phyloP scores from a whole-genome alignment of 2,888 invertebrate species.

The Agapostemon virescens region DNA sequence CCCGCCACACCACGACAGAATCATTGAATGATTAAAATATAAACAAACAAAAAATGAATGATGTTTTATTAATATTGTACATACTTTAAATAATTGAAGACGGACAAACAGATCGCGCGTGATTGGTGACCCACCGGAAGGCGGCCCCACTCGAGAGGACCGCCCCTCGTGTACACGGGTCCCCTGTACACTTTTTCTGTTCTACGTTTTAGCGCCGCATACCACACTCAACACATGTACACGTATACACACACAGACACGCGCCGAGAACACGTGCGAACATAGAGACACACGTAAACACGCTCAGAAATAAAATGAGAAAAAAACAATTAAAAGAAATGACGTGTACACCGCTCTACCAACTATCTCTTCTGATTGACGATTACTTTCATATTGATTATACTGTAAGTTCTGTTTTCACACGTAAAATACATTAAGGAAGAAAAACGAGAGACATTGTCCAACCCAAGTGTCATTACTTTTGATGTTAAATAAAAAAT shows the following conservation, averaged over 20 bases:
- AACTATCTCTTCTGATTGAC: slow-evolving; percentile 76
- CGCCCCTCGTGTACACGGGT: slow-evolving; percentile 60
- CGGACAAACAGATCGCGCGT: slow-evolving; percentile 76
- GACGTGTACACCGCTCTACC: slow-evolving; percentile 71
- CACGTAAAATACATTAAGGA: slow-evolving; percentile 72
- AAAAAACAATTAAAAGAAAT: slow-evolving; percentile 37
- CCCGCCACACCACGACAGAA: slow-evolving; percentile 73
- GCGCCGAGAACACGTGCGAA: slow-evolving; percentile 42
- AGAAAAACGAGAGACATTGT: slow-evolving; percentile 78
- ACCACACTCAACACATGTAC: slow-evolving; percentile 49
- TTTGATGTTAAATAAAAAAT: slow-evolving; percentile 81
- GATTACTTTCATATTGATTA: slow-evolving; percentile 78
- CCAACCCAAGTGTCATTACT: slow-evolving; percentile 80
- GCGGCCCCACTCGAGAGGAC: slow-evolving; percentile 52
- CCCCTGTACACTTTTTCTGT: slow-evolving; percentile 68
- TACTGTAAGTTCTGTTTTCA: slow-evolving; percentile 78
- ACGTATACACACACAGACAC: slow-evolving; percentile 45
- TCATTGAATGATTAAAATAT: slow-evolving; percentile 73
- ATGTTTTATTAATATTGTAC: slow-evolving; percentile 78
- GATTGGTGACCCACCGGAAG: slow-evolving; percentile 70
- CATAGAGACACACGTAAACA: slow-evolving; percentile 53
- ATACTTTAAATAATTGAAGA: slow-evolving; percentile 79
- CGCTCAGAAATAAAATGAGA: slow-evolving; percentile 53
- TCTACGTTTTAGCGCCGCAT: slow-evolving; percentile 73
- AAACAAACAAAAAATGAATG: slow-evolving; percentile 65